These are phyloP conservation scores for Peromyscus aztecus DNA, from an alignment of 2,797 vertebrate species.

Conservation along the genomic window DNA sequence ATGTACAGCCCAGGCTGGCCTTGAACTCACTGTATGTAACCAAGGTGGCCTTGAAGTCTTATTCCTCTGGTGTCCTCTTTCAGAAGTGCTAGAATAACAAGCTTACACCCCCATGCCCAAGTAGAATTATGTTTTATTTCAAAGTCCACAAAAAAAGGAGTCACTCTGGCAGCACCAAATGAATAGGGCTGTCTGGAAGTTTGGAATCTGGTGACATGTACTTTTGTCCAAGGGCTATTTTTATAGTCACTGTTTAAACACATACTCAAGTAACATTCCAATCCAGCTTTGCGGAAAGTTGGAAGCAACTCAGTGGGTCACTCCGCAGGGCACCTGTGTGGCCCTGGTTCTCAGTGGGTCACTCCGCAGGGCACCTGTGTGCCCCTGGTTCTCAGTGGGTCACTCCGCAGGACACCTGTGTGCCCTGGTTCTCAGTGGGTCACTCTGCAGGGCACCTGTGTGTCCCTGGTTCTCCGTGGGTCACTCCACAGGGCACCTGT, in stretches of 20 bases:
- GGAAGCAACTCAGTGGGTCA: neutral
- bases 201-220: neutral
- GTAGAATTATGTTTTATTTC: conserved; percentile 24
- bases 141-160: conserved; percentile 29
- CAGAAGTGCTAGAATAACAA: neutral
- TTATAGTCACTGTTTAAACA: conserved; percentile 1
- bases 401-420: no score
- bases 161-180: neutral
- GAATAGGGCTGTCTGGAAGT: neutral
- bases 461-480: neutral
- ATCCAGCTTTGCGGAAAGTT: neutral
- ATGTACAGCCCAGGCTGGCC: neutral
- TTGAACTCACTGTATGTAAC: neutral
- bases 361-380: no score
- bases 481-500: no score
- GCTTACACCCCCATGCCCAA: neutral
- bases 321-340: neutral
- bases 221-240: neutral
- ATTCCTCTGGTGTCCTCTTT: neutral
- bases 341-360: neutral
- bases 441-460: no score
- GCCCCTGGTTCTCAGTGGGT: no score
- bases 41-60: neutral
- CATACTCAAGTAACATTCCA: neutral
- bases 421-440: no score